A percentile compares a stretch with the other conserved stretches of the same genome.
phyloP scores from a whole-genome alignment of 2,888 invertebrate genomes.

The Hyposoter didymator region DNA sequence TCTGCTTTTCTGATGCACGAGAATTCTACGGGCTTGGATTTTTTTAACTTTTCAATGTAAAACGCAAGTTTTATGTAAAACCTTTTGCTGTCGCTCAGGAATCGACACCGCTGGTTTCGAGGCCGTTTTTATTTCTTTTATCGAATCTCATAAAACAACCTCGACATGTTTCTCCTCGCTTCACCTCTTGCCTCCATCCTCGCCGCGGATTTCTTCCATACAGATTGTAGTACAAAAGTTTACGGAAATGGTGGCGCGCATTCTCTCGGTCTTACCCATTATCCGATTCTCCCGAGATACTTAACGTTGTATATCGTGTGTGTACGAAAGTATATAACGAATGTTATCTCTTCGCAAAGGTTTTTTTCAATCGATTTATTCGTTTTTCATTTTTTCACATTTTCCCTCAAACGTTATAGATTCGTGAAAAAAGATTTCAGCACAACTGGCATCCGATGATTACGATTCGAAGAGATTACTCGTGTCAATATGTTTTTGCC shows the following conservation, averaged over 20 bases:
- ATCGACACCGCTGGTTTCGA: neutral
- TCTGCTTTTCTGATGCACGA: neutral
- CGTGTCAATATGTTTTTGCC: neutral
- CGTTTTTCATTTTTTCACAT: neutral
- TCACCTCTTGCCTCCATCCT: neutral
- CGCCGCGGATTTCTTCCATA: neutral
- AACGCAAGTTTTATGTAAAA: neutral
- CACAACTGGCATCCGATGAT: neutral
- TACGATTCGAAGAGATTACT: neutral
- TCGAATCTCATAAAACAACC: constrained; percentile 22
- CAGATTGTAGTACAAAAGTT: neutral
- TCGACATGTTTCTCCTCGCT: neutral
- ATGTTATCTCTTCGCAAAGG: neutral
- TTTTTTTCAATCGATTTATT: neutral
- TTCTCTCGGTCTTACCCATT: constrained; percentile 16
- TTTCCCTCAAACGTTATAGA: neutral
- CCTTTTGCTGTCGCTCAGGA: neutral
- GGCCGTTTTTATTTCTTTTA: constrained; percentile 20
- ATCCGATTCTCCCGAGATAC: constrained; percentile 9
- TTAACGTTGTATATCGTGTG: neutral
- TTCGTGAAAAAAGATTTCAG: neutral
- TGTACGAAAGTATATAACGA: neutral
- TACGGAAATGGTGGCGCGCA: neutral
- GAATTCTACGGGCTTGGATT: neutral
- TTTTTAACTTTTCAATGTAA: neutral